Evolutionary conservation across 2,113 vertebrate species (phyloP).

Genomic region (Myiozetetes cayanensis): DNA sequence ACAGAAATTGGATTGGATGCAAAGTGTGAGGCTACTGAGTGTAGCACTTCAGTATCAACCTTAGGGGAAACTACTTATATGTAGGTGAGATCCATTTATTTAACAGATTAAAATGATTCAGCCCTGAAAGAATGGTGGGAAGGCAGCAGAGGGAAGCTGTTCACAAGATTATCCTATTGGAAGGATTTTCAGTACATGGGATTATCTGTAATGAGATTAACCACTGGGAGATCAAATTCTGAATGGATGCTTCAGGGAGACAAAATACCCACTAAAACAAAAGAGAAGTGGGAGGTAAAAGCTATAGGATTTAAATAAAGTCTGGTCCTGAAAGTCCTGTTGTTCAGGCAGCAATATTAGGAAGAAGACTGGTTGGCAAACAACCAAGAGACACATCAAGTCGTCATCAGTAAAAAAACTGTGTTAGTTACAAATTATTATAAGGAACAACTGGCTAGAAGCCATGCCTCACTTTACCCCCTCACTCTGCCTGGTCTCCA

Average conservation of each 20-base stretch:
- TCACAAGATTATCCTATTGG: conserved; percentile 55
- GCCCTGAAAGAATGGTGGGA: conserved; percentile 9
- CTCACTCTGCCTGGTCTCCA: not conserved
- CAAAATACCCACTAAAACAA: conserved; percentile 55
- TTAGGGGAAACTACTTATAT: not conserved
- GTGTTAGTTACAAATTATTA: not conserved
- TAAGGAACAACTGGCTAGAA: not conserved
- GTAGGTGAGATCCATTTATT: conserved; percentile 12
- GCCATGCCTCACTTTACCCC: not conserved
- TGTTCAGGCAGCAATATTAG: not conserved
- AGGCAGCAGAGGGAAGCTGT: conserved; percentile 18
- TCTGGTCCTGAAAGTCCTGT: not conserved
- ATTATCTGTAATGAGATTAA: conserved; percentile 69
- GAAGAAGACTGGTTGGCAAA: not conserved
- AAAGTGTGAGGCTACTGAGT: not conserved
- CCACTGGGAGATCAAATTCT: conserved; percentile 50
- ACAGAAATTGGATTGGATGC: not conserved
- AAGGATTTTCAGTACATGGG: conserved; percentile 54
- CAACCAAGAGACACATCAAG: not conserved
- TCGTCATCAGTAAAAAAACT: not conserved
- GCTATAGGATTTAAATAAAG: not conserved
- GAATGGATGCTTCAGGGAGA: conserved; percentile 35
- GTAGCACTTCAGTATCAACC: not conserved
- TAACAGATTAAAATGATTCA: conserved; percentile 31
- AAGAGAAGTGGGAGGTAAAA: conserved; percentile 46